Base-by-base conservation (phyloP, 2,113 vertebrate genomes). In the Megaceryle torquata region DNA sequence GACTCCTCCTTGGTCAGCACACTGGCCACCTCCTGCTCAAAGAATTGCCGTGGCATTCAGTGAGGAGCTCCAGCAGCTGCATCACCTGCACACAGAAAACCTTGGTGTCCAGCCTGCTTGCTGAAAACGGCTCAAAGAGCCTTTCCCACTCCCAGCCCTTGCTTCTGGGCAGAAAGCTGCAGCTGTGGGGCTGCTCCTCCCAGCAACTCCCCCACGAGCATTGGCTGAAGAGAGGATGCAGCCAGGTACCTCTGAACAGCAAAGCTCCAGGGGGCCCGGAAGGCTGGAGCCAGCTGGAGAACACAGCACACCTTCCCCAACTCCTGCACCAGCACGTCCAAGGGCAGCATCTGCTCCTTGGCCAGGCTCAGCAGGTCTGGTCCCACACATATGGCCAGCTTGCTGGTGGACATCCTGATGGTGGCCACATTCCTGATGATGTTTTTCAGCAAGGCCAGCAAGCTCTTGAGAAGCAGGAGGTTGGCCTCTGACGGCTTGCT, bases 321-420 rank as follows among this genome's bases (percentile, higher is more conserved):
- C n/a, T 94, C 70, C 94, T 98, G 96, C 59, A 79, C 88, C 78
- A 97, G 96, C 65, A 93, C 90, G 17, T 98, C 97, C 25, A 98
- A 56, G 13, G 25, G 25, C 51, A 53, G 81, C 3, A 4, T 51
- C 54, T 88, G 92, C n/a, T 98, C 97, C 1, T 76, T 8, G 8
- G 26, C 53, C 29, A 26, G 26, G 51, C 53, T 29, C 26, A 54
- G 53, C 26, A 29, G 96, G 21, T 98, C 99, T 75, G 98, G 98
- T 5, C 97, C 98, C 6, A 98, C 96, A 77, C 98, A 99, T 94
- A 98, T 98, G 3, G 98, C 98, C 29, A 99, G 94, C 83, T 99
- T 99, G 88, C 87, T 76, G 14, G 98, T 96, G n/a, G 98, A 98
- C 99, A 99, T 99, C 95, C 97, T 99, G 82, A 92, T 80, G 19